These are phyloP conservation scores for Nemurella pictetii DNA, from an alignment of 2,888 invertebrate species.

Conservation along the genomic window DNA sequence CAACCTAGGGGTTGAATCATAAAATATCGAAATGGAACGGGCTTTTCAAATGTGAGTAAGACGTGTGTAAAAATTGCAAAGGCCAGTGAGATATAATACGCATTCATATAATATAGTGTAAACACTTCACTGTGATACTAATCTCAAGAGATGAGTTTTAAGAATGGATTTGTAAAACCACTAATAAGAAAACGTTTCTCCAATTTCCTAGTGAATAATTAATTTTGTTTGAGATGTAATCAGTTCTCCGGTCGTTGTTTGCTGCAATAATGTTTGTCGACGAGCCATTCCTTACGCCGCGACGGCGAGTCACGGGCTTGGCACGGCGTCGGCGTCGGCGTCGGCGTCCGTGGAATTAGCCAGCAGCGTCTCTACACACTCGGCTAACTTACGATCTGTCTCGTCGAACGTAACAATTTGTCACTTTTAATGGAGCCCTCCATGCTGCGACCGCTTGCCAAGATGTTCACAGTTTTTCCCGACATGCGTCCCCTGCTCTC, in stretches of 20 bases:
- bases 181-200: neutral
- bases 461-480: neutral
- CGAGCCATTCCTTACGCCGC: slow-evolving; percentile 10
- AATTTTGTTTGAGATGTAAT: slow-evolving; percentile 23
- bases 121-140: too few relatives aligned
- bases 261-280: slow-evolving; percentile 31
- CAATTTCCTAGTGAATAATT: slow-evolving; percentile 14
- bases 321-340: neutral
- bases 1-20: too few relatives aligned
- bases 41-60: too few relatives aligned
- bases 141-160: too few relatives aligned
- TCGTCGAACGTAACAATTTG: slow-evolving; percentile 14
- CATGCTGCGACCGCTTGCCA: slow-evolving; percentile 7
- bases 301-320: neutral
- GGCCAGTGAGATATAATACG: too few relatives aligned
- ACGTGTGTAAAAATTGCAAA: too few relatives aligned
- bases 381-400: slow-evolving; percentile 23
- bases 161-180: too few relatives aligned
- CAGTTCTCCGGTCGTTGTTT: neutral
- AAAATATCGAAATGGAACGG: too few relatives aligned
- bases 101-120: too few relatives aligned
- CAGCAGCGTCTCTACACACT: neutral
- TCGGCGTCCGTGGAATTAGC: slow-evolving; percentile 23
- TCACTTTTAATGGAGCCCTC: slow-evolving; percentile 30
- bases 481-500: neutral